Conservation (phyloP, 2,888 invertebrate species). For the Glomeris marginata region DNA sequence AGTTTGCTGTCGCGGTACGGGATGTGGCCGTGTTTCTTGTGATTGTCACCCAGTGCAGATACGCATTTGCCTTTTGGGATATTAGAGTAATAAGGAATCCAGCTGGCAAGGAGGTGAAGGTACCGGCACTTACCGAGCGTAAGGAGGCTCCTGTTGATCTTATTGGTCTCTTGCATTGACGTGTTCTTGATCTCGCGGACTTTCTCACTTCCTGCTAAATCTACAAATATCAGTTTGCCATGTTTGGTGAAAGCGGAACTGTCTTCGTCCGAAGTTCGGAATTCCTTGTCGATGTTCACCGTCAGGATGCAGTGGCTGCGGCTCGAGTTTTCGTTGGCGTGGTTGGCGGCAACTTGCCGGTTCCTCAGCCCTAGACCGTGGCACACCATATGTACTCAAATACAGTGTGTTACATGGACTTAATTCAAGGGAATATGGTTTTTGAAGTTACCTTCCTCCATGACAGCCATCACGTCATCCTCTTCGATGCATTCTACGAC, state of each 20-base stretch:
- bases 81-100: constrained; percentile 13
- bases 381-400: constrained; percentile 2
- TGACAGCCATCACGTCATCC: constrained; percentile 78
- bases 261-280: constrained; percentile 39
- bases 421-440: too few species aligned
- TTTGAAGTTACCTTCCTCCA: constrained; percentile 74
- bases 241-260: constrained; percentile 76
- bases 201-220: constrained; percentile 85
- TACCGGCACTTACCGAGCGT: constrained; percentile 54
- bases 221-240: constrained; percentile 91
- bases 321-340: constrained; percentile 85
- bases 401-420: too few species aligned
- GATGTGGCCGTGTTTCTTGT: constrained; percentile 59
- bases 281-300: constrained; percentile 70
- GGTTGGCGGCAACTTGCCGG: constrained; percentile 74
- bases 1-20: constrained; percentile 89
- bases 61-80: constrained; percentile 87
- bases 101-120: background rate
- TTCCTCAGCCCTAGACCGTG: constrained; percentile 60
- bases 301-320: constrained; percentile 86
- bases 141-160: constrained; percentile 90
- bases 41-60: constrained; percentile 50
- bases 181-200: constrained; percentile 51
- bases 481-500: constrained; percentile 85
- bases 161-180: constrained; percentile 70